Conservation (phyloP, 2,888 invertebrate species). For the Alloscopus bannaensis region DNA sequence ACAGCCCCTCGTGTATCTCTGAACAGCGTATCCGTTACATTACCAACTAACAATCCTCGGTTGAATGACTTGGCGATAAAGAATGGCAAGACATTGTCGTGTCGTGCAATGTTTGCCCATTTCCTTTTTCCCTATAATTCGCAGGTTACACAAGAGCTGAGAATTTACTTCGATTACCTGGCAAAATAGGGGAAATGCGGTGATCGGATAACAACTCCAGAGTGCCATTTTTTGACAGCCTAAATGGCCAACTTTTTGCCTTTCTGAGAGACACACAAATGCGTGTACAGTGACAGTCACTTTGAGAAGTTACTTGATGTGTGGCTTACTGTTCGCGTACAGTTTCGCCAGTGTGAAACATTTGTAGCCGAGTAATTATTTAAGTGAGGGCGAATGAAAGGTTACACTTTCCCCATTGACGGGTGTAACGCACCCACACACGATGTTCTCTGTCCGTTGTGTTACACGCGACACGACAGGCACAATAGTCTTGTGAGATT, state of each 20-base stretch:
- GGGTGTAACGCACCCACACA: too few species aligned
- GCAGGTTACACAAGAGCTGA: slow-evolving; percentile 13
- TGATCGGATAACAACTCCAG: slow-evolving; percentile 27
- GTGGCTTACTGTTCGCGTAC: too few species aligned
- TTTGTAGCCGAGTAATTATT: too few species aligned
- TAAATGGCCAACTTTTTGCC: slow-evolving; percentile 27
- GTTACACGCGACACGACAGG: too few species aligned
- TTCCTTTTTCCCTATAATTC: slow-evolving; percentile 32
- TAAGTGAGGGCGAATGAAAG: too few species aligned
- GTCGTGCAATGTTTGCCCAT: slow-evolving; percentile 30
- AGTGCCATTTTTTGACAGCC: slow-evolving; percentile 25
- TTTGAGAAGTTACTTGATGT: too few species aligned
- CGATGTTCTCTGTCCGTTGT: too few species aligned
- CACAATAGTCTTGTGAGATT: too few species aligned
- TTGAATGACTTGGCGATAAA: slow-evolving; percentile 13
- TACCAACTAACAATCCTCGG: slow-evolving; percentile 21
- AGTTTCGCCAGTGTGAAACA: too few species aligned
- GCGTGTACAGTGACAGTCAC: too few species aligned
- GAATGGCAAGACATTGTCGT: slow-evolving; percentile 25
- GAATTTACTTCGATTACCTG: slow-evolving; percentile 26
- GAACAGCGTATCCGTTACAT: not conserved
- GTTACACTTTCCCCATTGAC: not conserved
- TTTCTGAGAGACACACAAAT: too few species aligned
- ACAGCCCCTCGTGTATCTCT: not conserved
- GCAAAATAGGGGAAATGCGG: slow-evolving; percentile 12